A percentile compares a stretch with the other conserved stretches of the same genome.
Conservation (phyloP, 2,888 invertebrate genomes). For the Nephrotoma guestfalica region DNA sequence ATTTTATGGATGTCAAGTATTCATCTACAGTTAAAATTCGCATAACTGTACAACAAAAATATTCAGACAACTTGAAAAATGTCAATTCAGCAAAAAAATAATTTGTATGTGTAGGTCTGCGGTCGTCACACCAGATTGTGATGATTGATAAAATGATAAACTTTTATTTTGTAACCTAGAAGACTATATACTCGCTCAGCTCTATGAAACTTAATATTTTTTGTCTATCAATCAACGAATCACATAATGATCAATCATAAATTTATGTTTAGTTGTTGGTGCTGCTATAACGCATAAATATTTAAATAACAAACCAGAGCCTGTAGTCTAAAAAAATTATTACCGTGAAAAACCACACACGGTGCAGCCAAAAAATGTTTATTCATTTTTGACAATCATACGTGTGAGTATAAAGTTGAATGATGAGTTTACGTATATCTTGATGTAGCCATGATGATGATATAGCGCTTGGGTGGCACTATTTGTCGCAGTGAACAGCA, state of each 20-base stretch:
- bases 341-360: background rate
- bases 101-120: background rate
- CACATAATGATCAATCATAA: background rate
- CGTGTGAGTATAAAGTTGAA: background rate
- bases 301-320: background rate
- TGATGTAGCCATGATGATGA: background rate
- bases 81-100: background rate
- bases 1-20: background rate
- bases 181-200: background rate
- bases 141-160: background rate
- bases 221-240: background rate
- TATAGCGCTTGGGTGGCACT: background rate
- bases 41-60: background rate
- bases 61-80: background rate
- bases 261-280: background rate
- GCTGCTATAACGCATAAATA: background rate
- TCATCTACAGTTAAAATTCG: background rate
- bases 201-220: background rate
- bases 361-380: background rate
- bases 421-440: background rate
- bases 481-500: background rate
- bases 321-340: background rate
- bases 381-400: background rate
- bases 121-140: background rate
- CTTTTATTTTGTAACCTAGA: background rate